Evolutionary conservation across 2,797 vertebrate species (phyloP), one percentile per base, ranked within the genome.

Genomic region (Rhyacichthys aspro): DNA sequence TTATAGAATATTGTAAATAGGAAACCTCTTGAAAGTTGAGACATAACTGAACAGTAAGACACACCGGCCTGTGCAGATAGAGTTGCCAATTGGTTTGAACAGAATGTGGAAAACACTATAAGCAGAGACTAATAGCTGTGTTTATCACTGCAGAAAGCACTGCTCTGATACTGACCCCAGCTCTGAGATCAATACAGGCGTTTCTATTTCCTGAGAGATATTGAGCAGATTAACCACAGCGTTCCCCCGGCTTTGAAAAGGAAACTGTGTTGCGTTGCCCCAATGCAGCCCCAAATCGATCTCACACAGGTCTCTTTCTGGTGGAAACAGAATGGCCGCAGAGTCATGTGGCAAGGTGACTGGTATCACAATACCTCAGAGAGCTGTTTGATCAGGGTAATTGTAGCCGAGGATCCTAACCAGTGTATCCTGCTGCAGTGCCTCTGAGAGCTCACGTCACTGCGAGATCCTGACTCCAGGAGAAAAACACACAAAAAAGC

Each of bases 381-480:
- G 32, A 50, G 39, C 43, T 47, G 28, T 70, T 43, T 38, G 39
- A 34, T 55, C 38, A 44, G 50, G 38, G 61, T 65, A 65, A 65
- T 36, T 55, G 41, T 56, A 65, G 56, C 52, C 23, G 18, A 33
- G 16, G 12, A 37, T 36, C 17, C 43, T 48, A 33, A 52, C 36
- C 9, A 32, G 36, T 23, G 17, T 44, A 44, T 63, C 67, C 54
- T 57, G 34, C 8, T 14, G 28, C n/a, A 14, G 33, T 28, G 32
- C 44, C 41, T 14, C n/a, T n/a, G 39, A 46, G 59, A 58, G 32
- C 49, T 54, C 14, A 45, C 15, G 14, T 33, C 49, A 16, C 19
- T 41, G 9, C 33, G 8, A 28, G 18, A 19, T 46, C 19, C 18
- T 23, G 44, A 23, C 44, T 46, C 44, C 19, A 11, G 44, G 7